These are phyloP conservation scores for Taphrorychus bicolor DNA, from an alignment of 2,888 invertebrate species.

Conservation along the genomic window DNA sequence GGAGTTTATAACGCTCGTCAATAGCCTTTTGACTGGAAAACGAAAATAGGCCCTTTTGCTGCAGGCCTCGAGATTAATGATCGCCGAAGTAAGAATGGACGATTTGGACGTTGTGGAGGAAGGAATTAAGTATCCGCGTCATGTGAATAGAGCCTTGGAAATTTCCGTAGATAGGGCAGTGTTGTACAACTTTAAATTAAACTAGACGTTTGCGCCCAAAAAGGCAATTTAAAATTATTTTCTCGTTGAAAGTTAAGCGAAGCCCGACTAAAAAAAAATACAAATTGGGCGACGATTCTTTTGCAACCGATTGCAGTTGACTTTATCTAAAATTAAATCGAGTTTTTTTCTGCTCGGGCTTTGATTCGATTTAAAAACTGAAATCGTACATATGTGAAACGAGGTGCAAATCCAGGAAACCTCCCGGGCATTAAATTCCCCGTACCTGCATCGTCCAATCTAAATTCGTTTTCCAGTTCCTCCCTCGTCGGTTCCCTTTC, in stretches of 20 bases:
- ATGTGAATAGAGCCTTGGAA: not conserved
- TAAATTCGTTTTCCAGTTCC: constrained; percentile 79
- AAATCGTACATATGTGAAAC: not conserved
- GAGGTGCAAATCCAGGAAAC: not conserved
- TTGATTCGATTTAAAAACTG: no score
- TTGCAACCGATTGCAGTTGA: constrained; percentile 6
- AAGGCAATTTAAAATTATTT: constrained; percentile 6
- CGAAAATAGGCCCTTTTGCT: constrained; percentile 8
- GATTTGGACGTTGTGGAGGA: not conserved
- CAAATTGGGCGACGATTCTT: not conserved
- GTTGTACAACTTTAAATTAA: constrained; percentile 4
- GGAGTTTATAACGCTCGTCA: constrained; percentile 6
- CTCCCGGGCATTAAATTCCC: constrained; percentile 1
- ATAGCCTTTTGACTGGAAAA: constrained; percentile 9
- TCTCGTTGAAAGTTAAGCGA: not conserved
- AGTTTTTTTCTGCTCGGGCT: not conserved
- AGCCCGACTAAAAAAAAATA: not conserved
- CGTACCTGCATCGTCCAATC: constrained; percentile 79
- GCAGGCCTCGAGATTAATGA: constrained; percentile 10
- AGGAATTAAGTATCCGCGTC: not conserved
- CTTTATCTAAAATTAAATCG: constrained; percentile 5
- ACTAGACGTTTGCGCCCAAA: not conserved
- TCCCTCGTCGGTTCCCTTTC: constrained; percentile 68
- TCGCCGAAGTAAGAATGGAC: not conserved
- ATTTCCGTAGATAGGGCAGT: not conserved